Base-by-base conservation (phyloP, 2,888 invertebrate genomes). In the Lasioglossum calceatum region DNA sequence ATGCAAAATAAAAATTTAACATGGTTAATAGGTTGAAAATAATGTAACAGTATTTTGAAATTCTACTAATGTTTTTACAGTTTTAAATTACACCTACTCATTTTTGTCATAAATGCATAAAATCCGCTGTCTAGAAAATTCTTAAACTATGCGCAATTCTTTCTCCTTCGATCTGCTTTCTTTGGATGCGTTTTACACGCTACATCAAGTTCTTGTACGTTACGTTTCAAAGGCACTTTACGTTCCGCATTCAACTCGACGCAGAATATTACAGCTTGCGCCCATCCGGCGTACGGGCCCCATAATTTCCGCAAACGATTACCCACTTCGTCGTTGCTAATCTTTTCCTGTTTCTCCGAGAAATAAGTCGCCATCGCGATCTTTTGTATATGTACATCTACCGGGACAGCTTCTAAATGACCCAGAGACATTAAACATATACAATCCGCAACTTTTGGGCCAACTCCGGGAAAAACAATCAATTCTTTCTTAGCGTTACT, bases 361-460 rank as follows among this genome's bases (percentile, higher is more conserved):
- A 98, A 95, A 93, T 99, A 99, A 92, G 97, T 96, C 83, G 97
- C 96, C 32, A 97, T 96, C 0, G 99, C 99, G 89, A 99, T 97
- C 96, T 99, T 98, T 95, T 97, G 98, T 42, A 99, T 98, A 94
- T 99, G 99, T 0, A 99, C 99, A 95, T 99, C 99, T 0, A 99
- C 98, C 1, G 99, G 99, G 79, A 99, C 97, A 0, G 99, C 97
- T 92, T 97, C 97, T 77, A 98, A 95, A 94, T 99, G 98, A 82
- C 98, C 97, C 77, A 99, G 95, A 0, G 99, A 99, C 99, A 99
- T 99, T 36, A 99, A 96, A 94, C 98, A 99, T 91, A 99, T 98
- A 95, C 99, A 99, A 95, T 99, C 99, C 0, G 99, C 99, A 32
- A 99, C 98, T 97, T 99, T 99, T 14, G 98, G 98, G 4, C 99